phyloP scores from a whole-genome alignment of 2,797 vertebrate species.

The Lagocephalus sceleratus region DNA sequence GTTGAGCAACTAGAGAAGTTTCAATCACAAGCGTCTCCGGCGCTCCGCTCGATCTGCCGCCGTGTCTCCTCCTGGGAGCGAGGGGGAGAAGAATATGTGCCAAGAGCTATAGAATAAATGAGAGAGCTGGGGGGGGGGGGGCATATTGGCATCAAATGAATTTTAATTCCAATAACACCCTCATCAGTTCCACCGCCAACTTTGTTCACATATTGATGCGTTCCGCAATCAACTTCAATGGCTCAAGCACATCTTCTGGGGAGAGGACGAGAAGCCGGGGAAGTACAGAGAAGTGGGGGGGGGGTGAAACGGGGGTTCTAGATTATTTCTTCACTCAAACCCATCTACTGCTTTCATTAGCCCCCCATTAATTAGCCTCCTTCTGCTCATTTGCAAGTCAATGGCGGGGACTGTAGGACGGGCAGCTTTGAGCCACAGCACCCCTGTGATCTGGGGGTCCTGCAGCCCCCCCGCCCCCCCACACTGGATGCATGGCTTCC shows the following conservation, averaged over 20 bases:
- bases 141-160: slow-evolving; percentile 87
- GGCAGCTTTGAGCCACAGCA: slow-evolving; percentile 87
- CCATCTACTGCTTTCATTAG: slow-evolving; percentile 93
- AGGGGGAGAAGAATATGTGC: slow-evolving; percentile 81
- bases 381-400: slow-evolving; percentile 99
- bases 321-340: slow-evolving; percentile 86
- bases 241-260: slow-evolving; percentile 77
- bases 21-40: slow-evolving; percentile 87
- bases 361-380: slow-evolving; percentile 95
- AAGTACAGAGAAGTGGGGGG: slow-evolving; percentile 30
- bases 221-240: slow-evolving; percentile 90
- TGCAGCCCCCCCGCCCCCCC: slow-evolving; percentile 76
- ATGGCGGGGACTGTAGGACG: slow-evolving; percentile 92
- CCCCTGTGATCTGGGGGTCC: slow-evolving; percentile 92
- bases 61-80: slow-evolving; percentile 78
- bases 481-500: slow-evolving; percentile 79
- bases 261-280: slow-evolving; percentile 25
- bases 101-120: slow-evolving; percentile 94
- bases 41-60: slow-evolving; percentile 76
- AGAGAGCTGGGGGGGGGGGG: slow-evolving; percentile 47
- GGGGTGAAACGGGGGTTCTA: slow-evolving; percentile 66
- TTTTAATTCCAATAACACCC: slow-evolving; percentile 82
- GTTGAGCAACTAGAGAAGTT: slow-evolving; percentile 86
- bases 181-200: slow-evolving; percentile 68
- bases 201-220: slow-evolving; percentile 87